A percentile compares a stretch with the other conserved stretches of the same genome.
Evolutionary conservation across 1,140 invertebrate species (phyloP).

Genomic region (Zaprionus kolodkinae): DNA sequence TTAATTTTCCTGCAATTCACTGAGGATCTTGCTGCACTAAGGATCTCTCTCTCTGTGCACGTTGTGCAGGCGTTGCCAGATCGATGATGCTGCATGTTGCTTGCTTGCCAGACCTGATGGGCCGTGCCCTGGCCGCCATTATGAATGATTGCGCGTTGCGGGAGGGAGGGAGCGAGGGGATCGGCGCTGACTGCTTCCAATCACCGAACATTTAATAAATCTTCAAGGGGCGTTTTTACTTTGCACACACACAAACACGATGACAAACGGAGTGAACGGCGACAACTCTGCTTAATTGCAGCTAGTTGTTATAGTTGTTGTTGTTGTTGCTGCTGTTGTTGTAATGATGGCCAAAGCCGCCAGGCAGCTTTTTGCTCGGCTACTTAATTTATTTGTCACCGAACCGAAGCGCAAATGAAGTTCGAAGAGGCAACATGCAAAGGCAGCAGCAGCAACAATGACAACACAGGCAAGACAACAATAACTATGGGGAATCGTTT

Average conservation of each 20-base stretch:
- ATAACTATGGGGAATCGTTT: constrained; percentile 62
- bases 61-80: not conserved
- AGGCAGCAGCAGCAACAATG: constrained; percentile 43
- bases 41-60: not conserved
- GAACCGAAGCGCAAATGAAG: constrained; percentile 81
- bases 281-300: constrained; percentile 58
- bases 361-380: constrained; percentile 56
- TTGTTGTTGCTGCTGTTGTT: constrained; percentile 34
- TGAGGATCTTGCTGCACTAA: not conserved
- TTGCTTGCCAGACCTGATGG: not conserved
- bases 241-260: constrained; percentile 25
- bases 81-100: not conserved
- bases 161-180: not conserved
- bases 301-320: constrained; percentile 56
- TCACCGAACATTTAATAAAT: constrained; percentile 62
- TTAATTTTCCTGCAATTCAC: too few species aligned
- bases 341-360: constrained; percentile 53
- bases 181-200: constrained; percentile 48
- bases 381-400: constrained; percentile 82
- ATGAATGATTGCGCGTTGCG: constrained; percentile 29
- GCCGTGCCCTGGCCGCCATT: constrained; percentile 34
- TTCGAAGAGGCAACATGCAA: constrained; percentile 62
- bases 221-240: constrained; percentile 51
- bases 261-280: constrained; percentile 27
- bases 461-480: constrained; percentile 40